Percentiles rank a stretch among this genome's conserved stretches.
These are phyloP conservation scores for Hypomecis atomaria DNA, from an alignment of 2,888 invertebrate species.

Conservation along the genomic window DNA sequence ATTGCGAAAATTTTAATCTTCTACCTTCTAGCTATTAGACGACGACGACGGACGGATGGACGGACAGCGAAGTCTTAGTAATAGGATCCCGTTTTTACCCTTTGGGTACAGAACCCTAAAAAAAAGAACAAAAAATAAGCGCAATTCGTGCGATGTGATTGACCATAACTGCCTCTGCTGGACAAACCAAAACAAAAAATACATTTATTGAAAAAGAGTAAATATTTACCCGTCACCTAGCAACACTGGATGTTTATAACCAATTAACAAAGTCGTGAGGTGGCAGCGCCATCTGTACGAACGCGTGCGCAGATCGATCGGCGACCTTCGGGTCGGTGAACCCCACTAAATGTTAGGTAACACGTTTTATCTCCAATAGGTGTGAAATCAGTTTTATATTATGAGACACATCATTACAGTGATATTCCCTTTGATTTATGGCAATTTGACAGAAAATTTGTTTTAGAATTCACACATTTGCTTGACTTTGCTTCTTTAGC, in stretches of 20 bases:
- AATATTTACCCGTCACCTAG: constrained; percentile 13
- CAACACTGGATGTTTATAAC: constrained; percentile 41
- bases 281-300: constrained; percentile 51
- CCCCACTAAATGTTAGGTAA: constrained; percentile 54
- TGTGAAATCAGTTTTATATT: constrained; percentile 39
- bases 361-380: constrained; percentile 38
- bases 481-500: no score
- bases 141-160: no score
- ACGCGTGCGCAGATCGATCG: constrained; percentile 60
- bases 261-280: constrained; percentile 48
- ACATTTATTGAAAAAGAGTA: background rate
- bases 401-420: constrained; percentile 18
- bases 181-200: background rate
- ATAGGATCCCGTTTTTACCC: no score
- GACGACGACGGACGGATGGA: no score
- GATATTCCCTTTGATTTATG: constrained; percentile 17
- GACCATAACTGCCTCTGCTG: no score
- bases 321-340: constrained; percentile 64
- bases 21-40: no score
- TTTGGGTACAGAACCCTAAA: no score
- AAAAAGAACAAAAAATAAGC: no score
- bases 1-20: no score
- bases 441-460: background rate
- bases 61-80: no score
- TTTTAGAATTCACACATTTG: background rate